Percentiles rank a stretch among this genome's conserved stretches.
Conservation (phyloP, 1,140 invertebrate species). For the Pogonomyrmex barbatus region DNA sequence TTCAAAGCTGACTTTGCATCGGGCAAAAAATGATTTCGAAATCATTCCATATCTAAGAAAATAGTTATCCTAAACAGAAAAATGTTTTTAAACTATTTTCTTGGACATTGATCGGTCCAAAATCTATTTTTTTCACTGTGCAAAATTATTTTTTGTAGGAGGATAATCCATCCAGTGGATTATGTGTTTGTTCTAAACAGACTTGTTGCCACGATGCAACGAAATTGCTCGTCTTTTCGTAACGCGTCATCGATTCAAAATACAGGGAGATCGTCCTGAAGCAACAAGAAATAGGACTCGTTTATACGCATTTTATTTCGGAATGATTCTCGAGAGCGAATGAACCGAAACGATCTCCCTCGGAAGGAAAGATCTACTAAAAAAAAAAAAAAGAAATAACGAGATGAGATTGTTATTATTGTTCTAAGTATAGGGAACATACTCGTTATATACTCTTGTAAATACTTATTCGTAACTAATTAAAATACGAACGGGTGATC, state of each 20-base stretch:
- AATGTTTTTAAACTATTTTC: slow-evolving; percentile 1
- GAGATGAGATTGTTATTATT: slow-evolving; percentile 77
- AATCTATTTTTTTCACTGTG: background rate
- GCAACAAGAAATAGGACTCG: background rate
- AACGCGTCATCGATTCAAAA: slow-evolving; percentile 6
- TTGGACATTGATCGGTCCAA: background rate
- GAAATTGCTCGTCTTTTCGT: background rate
- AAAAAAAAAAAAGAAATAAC: background rate
- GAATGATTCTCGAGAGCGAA: background rate
- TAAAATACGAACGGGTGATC: slow-evolving; percentile 80
- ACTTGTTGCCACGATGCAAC: background rate
- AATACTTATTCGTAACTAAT: slow-evolving; percentile 70
- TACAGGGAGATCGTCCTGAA: slow-evolving; percentile 12
- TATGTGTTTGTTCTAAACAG: background rate
- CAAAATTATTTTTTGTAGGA: background rate
- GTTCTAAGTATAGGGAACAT: slow-evolving; percentile 74
- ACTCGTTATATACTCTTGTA: slow-evolving; percentile 75
- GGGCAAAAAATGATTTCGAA: background rate
- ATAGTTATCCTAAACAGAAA: background rate
- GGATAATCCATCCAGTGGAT: background rate
- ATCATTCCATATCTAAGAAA: background rate
- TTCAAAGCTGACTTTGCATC: background rate
- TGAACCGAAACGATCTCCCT: background rate
- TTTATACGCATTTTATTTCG: slow-evolving; percentile 29
- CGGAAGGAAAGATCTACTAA: background rate